phyloP scores from a whole-genome alignment of 2,888 invertebrate species.

The Thymelicus lineola region DNA sequence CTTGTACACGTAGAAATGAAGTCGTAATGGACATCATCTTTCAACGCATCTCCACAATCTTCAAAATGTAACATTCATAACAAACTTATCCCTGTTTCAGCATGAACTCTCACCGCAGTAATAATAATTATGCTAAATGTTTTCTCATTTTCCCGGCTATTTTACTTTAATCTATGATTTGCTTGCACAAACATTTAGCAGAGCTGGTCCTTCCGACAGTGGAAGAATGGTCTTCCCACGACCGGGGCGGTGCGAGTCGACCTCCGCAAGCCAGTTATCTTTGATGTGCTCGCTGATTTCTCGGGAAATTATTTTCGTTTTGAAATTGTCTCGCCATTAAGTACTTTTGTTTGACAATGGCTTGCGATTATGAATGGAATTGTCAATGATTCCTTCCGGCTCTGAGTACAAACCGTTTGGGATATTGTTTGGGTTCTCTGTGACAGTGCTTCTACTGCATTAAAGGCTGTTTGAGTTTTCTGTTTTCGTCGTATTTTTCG shows the following conservation, averaged over 20 bases:
- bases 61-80: too few species aligned
- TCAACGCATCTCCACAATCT: too few species aligned
- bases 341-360: slow-evolving; percentile 29
- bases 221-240: slow-evolving; percentile 44
- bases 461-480: too few species aligned
- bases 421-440: not conserved
- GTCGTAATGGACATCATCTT: too few species aligned
- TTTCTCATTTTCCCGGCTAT: too few species aligned
- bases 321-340: slow-evolving; percentile 40
- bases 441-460: too few species aligned
- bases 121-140: too few species aligned
- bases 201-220: slow-evolving; percentile 41
- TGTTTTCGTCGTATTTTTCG: too few species aligned
- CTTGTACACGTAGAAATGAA: too few species aligned
- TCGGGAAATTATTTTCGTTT: slow-evolving; percentile 45
- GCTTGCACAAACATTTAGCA: slow-evolving; percentile 19
- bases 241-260: not conserved
- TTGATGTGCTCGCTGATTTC: slow-evolving; percentile 44
- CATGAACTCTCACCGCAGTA: too few species aligned
- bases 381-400: not conserved
- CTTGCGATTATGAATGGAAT: slow-evolving; percentile 27
- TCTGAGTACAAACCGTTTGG: slow-evolving; percentile 8
- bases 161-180: not conserved
- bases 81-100: too few species aligned
- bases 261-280: slow-evolving; percentile 35